These are phyloP conservation scores for Cecropterus lyciades DNA, from an alignment of 1,140 invertebrate species.

Conservation along the genomic window DNA sequence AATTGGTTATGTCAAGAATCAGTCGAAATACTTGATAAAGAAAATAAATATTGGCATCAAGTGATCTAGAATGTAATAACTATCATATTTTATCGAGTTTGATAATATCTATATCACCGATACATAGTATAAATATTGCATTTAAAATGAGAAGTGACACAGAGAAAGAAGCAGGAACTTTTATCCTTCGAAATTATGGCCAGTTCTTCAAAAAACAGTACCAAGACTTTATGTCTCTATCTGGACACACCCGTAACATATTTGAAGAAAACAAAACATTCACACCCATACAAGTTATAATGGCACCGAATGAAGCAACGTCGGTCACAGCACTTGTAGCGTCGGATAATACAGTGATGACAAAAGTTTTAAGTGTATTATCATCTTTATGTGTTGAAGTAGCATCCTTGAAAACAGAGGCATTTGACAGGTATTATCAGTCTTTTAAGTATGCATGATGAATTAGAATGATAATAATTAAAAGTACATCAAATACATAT, in stretches of 20 bases:
- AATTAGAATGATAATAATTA: no score
- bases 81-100: no score
- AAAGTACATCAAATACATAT: no score
- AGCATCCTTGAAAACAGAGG: constrained; percentile 87
- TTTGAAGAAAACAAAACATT: constrained; percentile 84
- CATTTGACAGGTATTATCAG: constrained; percentile 84
- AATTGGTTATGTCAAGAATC: no score
- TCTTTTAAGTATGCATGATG: background rate
- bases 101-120: no score
- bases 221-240: constrained; percentile 56
- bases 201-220: constrained; percentile 89
- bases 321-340: constrained; percentile 88
- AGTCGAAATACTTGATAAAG: no score
- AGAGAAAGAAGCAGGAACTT: constrained; percentile 71
- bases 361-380: constrained; percentile 92
- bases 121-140: background rate
- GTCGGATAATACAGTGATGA: constrained; percentile 92
- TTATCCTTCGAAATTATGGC: constrained; percentile 86
- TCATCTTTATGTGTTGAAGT: constrained; percentile 92
- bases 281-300: constrained; percentile 84
- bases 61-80: no score
- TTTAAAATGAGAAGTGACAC: constrained; percentile 53
- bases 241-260: constrained; percentile 28
- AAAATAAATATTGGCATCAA: no score
- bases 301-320: constrained; percentile 86